A percentile compares a stretch with the other conserved stretches of the same genome.
Evolutionary conservation across 2,888 invertebrate genomes (phyloP).

Genomic region (Paralinhomoeus sp.): DNA sequence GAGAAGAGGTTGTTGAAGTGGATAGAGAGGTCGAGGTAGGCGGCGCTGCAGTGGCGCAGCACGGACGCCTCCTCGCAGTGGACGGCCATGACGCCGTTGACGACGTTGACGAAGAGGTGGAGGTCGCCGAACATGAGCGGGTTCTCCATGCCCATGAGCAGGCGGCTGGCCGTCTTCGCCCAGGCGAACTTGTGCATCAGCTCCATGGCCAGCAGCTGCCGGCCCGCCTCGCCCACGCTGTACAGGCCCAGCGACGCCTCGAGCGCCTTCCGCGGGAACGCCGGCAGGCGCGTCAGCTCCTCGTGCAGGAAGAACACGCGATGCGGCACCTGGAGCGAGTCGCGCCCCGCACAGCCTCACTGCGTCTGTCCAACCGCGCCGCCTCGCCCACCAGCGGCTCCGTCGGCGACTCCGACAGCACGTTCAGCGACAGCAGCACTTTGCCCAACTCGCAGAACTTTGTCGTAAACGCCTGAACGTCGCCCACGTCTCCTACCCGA

Average conservation of each 20-base stretch:
- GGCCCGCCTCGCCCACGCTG: constrained; percentile 31
- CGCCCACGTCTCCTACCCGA: no score
- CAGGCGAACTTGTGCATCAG: constrained; percentile 96
- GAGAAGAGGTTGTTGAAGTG: constrained; percentile 98
- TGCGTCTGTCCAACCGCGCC: no score
- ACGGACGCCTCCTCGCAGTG: constrained; percentile 92
- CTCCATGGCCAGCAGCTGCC: constrained; percentile 70
- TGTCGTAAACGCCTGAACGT: constrained; percentile 45
- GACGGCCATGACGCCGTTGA: constrained; percentile 58
- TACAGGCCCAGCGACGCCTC: constrained; percentile 85
- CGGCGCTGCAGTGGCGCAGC: constrained; percentile 78
- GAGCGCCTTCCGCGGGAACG: constrained; percentile 87
- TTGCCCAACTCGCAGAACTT: constrained; percentile 96
- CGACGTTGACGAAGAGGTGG: constrained; percentile 82
- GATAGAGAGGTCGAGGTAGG: constrained; percentile 85
- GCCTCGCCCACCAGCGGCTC: no score
- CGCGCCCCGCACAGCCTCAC: no score
- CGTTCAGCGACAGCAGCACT: constrained; percentile 33
- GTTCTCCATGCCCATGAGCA: constrained; percentile 26
- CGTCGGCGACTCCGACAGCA: constrained; percentile 28
- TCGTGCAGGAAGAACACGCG: constrained; percentile 93
- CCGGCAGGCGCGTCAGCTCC: constrained; percentile 88
- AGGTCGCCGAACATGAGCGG: constrained; percentile 48
- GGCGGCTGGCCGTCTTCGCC: constrained; percentile 42
- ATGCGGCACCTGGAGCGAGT: constrained; percentile 74